These are phyloP conservation scores for Lasioglossum lativentre DNA, from an alignment of 2,888 invertebrate species.

Conservation along the genomic window DNA sequence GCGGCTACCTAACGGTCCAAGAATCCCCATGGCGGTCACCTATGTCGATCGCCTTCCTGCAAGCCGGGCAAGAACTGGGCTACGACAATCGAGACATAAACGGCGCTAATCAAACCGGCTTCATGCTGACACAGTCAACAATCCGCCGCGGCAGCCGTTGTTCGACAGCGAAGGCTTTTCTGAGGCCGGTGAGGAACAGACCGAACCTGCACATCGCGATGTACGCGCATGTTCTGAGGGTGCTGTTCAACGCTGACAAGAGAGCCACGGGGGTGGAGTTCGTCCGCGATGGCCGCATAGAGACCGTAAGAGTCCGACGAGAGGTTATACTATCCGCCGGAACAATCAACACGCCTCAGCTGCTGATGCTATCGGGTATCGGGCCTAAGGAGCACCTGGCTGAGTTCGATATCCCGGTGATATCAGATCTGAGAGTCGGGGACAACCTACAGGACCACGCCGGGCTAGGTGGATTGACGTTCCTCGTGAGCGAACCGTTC, in stretches of 20 bases:
- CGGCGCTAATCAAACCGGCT: slow-evolving; percentile 93
- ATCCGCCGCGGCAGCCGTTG: slow-evolving; percentile 93
- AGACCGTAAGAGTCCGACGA: slow-evolving; percentile 89
- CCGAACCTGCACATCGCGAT: slow-evolving; percentile 92
- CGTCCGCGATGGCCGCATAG: slow-evolving; percentile 88
- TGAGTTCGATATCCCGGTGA: slow-evolving; percentile 90
- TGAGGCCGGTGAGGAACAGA: slow-evolving; percentile 92
- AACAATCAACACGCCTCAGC: slow-evolving; percentile 94
- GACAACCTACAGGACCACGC: slow-evolving; percentile 95
- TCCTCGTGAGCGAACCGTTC: slow-evolving; percentile 92
- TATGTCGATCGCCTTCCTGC: slow-evolving; percentile 92
- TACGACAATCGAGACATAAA: slow-evolving; percentile 93
- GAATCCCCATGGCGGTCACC: slow-evolving; percentile 94
- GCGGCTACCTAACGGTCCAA: slow-evolving; percentile 93
- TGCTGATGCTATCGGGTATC: slow-evolving; percentile 96
- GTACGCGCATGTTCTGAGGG: slow-evolving; percentile 90
- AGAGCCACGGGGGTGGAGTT: slow-evolving; percentile 92
- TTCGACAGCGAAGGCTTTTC: slow-evolving; percentile 94
- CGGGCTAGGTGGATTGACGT: slow-evolving; percentile 93
- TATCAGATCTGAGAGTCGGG: slow-evolving; percentile 92
- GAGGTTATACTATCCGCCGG: slow-evolving; percentile 95
- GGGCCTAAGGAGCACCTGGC: slow-evolving; percentile 92
- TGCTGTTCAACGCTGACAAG: slow-evolving; percentile 89
- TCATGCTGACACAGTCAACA: slow-evolving; percentile 94
- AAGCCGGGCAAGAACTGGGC: slow-evolving; percentile 93